Conservation (phyloP, 1,140 invertebrate species). For the Tetranychus urticae region DNA sequence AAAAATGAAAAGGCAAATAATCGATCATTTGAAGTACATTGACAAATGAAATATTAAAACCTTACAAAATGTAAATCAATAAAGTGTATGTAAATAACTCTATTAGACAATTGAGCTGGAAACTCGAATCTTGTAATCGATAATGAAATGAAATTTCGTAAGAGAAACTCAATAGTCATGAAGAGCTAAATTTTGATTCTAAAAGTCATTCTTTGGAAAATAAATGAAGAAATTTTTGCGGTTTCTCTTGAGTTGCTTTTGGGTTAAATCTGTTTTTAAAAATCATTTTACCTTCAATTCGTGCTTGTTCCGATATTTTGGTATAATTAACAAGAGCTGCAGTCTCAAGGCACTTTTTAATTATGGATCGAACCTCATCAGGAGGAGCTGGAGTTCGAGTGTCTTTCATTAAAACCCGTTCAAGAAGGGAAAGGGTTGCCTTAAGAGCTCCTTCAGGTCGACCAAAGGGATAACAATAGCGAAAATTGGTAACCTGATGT, state of each 20-base stretch:
- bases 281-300: constrained; percentile 58
- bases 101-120: too few species aligned
- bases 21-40: too few species aligned
- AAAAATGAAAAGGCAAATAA: too few species aligned
- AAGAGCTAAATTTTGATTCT: too few species aligned
- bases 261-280: not conserved
- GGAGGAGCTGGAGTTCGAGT: constrained; percentile 86
- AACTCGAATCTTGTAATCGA: too few species aligned
- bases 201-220: too few species aligned
- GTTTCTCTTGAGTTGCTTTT: too few species aligned
- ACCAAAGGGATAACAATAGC: constrained; percentile 89
- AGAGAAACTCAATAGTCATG: not conserved
- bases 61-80: too few species aligned
- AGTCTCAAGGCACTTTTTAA: constrained; percentile 76
- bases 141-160: too few species aligned
- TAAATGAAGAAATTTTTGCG: too few species aligned
- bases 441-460: constrained; percentile 90
- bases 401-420: constrained; percentile 96
- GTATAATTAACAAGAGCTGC: constrained; percentile 95
- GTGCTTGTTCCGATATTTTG: constrained; percentile 79
- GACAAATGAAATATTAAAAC: too few species aligned
- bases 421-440: constrained; percentile 78
- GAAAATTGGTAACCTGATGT: constrained; percentile 96
- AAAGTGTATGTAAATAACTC: too few species aligned
- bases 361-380: constrained; percentile 83